Conservation (phyloP, 2,888 invertebrate species). For the Lutraria lutraria region DNA sequence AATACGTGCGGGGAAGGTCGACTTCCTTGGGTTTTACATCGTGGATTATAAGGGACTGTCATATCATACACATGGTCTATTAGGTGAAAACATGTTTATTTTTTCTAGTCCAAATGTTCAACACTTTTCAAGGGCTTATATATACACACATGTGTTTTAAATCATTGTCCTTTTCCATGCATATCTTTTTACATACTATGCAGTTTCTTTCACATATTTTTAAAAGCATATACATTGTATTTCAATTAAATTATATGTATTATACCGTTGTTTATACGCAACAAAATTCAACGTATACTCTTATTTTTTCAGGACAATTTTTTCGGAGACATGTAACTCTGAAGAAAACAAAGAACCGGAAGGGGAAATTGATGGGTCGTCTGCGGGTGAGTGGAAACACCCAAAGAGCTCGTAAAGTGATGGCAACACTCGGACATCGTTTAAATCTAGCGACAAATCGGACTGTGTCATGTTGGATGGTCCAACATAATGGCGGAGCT, state of each 20-base stretch:
- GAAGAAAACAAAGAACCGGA: conserved; percentile 71
- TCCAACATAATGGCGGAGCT: conserved; percentile 75
- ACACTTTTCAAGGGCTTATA: too few species aligned
- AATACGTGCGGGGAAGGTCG: conserved; percentile 69
- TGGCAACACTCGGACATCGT: conserved; percentile 77
- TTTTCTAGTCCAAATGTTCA: background rate
- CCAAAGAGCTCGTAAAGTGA: conserved; percentile 66
- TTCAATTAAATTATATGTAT: too few species aligned
- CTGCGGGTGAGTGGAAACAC: conserved; percentile 73
- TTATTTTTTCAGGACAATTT: conserved; percentile 68
- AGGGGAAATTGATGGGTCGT: conserved; percentile 70
- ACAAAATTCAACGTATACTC: too few species aligned
- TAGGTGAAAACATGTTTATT: conserved; percentile 62
- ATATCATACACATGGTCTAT: conserved; percentile 73
- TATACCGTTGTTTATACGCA: too few species aligned
- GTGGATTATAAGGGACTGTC: conserved; percentile 75
- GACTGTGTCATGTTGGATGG: conserved; percentile 79
- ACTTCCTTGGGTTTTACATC: conserved; percentile 75
- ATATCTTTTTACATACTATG: too few species aligned
- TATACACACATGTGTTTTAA: too few species aligned
- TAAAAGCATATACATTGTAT: too few species aligned
- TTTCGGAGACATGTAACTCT: conserved; percentile 71
- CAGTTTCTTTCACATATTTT: too few species aligned
- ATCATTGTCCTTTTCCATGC: too few species aligned
- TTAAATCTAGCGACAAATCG: conserved; percentile 76